Base-by-base conservation (phyloP, 2,888 invertebrate genomes). In the Aphodius sticticus region DNA sequence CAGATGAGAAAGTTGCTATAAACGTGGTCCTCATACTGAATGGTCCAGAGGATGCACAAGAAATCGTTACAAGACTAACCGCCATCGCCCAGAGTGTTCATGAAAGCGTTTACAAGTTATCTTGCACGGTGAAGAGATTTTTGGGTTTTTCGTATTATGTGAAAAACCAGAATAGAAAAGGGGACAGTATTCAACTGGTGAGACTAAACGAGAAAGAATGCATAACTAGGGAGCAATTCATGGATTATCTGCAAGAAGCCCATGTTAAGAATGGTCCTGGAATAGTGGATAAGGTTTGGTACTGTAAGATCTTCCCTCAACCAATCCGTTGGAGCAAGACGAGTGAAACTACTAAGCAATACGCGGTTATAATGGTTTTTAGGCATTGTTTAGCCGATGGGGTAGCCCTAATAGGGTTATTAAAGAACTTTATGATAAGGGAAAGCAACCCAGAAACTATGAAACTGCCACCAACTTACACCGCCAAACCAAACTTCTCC, bases 381-480 rank as follows among this genome's bases (percentile, higher is more conserved):
- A 35, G 74, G 37, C 74, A 74, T 74, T 74, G 74, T 36, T 36
- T 74, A 37, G 74, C 35, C 6, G 74, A 74, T 35, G 74, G 74
- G 6, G 36, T 74, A 36, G 35, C 74, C 5, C 9, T 74, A 16
- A 26, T 74, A 0, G 74, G 74, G 36, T 74, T 74, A n/a, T 9
- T 74, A 12, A 74, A 74, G 37, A 74, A 74, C 12, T 74, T 74
- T 74, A 74, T 74, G 74, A 74, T 74, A 36, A 35, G 74, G 26
- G 74, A 74, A 36, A 6, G 15, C n/a, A 74, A 74, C 9, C 74
- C 74, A 6, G 35, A 74, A 35, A n/a, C 9, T 74, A 35, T 74
- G 74, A 74, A 74, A 26, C 9, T 74, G 9, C 5, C 35, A 26
- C 36, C 74, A 12, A 74, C 35, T 7, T 74, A 74, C 35, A 35